These are phyloP conservation scores for Doris montereyensis DNA, from an alignment of 2,888 invertebrate species.

Conservation along the genomic window DNA sequence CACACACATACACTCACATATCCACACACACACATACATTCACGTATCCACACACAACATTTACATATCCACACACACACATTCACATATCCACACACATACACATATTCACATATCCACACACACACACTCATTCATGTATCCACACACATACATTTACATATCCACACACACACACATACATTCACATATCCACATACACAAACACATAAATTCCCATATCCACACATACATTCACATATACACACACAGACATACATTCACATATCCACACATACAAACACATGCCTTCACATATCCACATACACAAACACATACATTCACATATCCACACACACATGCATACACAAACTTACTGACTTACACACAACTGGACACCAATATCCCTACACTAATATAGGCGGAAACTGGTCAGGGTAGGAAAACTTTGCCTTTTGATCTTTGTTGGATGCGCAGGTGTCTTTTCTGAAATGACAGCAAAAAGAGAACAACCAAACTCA, in stretches of 20 bases:
- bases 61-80: neutral
- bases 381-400: neutral
- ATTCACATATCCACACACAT: neutral
- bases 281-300: too few relatives aligned
- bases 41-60: neutral
- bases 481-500: neutral
- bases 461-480: slow-evolving; percentile 15
- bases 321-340: too few relatives aligned
- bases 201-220: too few relatives aligned
- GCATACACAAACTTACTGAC: too few relatives aligned
- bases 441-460: slow-evolving; percentile 7
- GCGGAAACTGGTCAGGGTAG: slow-evolving; percentile 34
- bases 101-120: neutral
- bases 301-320: too few relatives aligned
- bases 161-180: neutral
- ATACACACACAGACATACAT: too few relatives aligned
- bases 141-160: neutral
- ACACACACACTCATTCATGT: neutral
- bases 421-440: slow-evolving; percentile 14
- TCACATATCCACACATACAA: too few relatives aligned
- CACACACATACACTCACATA: neutral
- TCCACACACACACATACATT: neutral
- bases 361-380: too few relatives aligned
- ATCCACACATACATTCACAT: too few relatives aligned
- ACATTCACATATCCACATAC: too few relatives aligned